Percentiles rank a stretch among this genome's conserved stretches.
phyloP scores from a whole-genome alignment of 2,113 vertebrate genomes.

The Crocuta crocuta region DNA sequence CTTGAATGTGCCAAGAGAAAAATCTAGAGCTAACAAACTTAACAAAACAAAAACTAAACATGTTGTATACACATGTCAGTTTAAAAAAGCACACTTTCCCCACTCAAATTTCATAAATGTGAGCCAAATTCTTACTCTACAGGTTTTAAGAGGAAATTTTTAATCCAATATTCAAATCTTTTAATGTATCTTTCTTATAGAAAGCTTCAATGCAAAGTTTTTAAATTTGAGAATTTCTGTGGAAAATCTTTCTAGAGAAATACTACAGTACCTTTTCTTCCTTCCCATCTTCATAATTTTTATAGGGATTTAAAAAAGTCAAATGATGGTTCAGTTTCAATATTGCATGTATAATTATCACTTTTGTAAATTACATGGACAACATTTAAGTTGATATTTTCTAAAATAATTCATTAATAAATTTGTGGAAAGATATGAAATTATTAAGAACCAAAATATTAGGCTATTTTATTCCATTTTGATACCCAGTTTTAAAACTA shows the following conservation, averaged over 20 bases:
- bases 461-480: conserved; percentile 28
- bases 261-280: background rate
- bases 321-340: background rate
- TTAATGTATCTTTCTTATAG: conserved; percentile 57
- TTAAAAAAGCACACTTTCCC: conserved; percentile 27
- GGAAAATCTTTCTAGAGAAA: conserved; percentile 39
- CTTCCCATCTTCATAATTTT: background rate
- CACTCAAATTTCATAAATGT: conserved; percentile 49
- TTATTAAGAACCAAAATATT: conserved; percentile 19
- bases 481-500: conserved; percentile 32
- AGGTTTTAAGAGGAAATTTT: conserved; percentile 51
- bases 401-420: conserved; percentile 44
- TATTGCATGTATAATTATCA: conserved; percentile 31
- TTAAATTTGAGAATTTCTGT: conserved; percentile 59
- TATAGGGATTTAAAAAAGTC: background rate
- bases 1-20: conserved; percentile 58
- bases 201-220: conserved; percentile 59
- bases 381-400: conserved; percentile 53
- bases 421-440: conserved; percentile 7
- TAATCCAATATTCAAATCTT: conserved; percentile 63
- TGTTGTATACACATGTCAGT: background rate
- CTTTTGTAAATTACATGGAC: conserved; percentile 59
- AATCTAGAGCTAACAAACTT: conserved; percentile 48
- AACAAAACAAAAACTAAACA: background rate
- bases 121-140: conserved; percentile 62